Base-by-base conservation (phyloP, 1,140 invertebrate species). In the Diachasmimorpha longicaudata region DNA sequence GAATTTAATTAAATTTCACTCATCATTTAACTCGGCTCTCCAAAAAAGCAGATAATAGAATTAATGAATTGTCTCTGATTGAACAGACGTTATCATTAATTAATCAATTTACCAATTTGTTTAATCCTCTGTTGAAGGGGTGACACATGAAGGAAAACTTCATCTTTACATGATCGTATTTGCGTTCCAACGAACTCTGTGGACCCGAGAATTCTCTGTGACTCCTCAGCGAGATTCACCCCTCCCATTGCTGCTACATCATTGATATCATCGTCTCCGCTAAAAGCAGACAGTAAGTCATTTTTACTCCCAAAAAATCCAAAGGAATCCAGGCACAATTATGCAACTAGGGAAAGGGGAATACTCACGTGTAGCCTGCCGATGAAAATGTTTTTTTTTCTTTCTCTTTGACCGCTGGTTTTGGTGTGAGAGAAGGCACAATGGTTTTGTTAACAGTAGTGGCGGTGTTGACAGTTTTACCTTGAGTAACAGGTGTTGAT, bases 241-340 rank as follows among this genome's bases (percentile, higher is more conserved):
- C 98, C 98, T 81, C 98, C 98, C 98, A 99, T 99, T 6, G 97
- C 97, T 23, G 98, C 97, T 0, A 99, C 98, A 91, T 99, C 98
- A 85, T 99, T 99, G 79, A 99, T 98, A 86, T 98, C 96, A 89
- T 98, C 96, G 86, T 98, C 96, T 36, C 93, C 95, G 85, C 94
- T 91, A 86, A 74, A 77, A 78, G 39, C 78, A 72, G 73, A 78
- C 2, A 11, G 2, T 42, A 11, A 4, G 39, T 42, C 9, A 42
- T 42, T 42, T 42, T 42, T 10, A 77, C 67, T 9, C 36, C n/a
- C 37, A 74, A 44, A 42, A 63, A 23, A 72, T 31, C 31, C 2
- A 31, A 31, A 31, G 2, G 31, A 31, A 31, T 31, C 31, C 10
- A 42, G 0, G 14, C 6, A 68, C 52, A 72, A 16, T 23, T 14